Conservation (phyloP, 1,140 invertebrate species). For the Zophobas morio region DNA sequence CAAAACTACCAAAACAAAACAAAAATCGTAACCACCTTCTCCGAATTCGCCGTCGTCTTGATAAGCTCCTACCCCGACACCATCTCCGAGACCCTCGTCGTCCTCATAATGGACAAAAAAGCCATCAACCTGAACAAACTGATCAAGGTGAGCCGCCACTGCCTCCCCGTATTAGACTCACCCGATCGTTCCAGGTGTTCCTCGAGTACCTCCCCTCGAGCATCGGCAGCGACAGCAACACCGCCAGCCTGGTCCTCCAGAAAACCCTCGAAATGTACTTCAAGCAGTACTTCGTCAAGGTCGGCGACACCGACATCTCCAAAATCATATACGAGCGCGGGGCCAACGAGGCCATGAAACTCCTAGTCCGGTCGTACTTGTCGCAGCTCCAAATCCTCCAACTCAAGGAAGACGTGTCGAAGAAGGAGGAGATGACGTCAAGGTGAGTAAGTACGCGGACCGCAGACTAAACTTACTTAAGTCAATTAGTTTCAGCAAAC, state of each 20-base stretch:
- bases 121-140: slow-evolving; percentile 70
- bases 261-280: slow-evolving; percentile 72
- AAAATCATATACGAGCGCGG: slow-evolving; percentile 68
- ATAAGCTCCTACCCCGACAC: slow-evolving; percentile 69
- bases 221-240: slow-evolving; percentile 71
- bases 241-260: slow-evolving; percentile 71
- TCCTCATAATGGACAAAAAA: slow-evolving; percentile 67
- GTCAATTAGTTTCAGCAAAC: slow-evolving; percentile 17
- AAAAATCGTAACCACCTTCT: slow-evolving; percentile 69
- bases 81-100: slow-evolving; percentile 69
- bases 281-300: slow-evolving; percentile 67
- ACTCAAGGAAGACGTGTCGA: slow-evolving; percentile 56
- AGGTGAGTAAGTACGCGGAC: slow-evolving; percentile 56
- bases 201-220: slow-evolving; percentile 73
- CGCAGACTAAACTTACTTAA: slow-evolving; percentile 1
- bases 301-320: slow-evolving; percentile 59
- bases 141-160: slow-evolving; percentile 67
- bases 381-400: slow-evolving; percentile 68
- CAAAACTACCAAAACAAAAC: slow-evolving; percentile 61
- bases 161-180: neutral
- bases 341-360: slow-evolving; percentile 70
- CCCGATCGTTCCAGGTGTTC: slow-evolving; percentile 67
- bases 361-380: slow-evolving; percentile 72
- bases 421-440: slow-evolving; percentile 55
- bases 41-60: slow-evolving; percentile 71